phyloP scores from a whole-genome alignment of 1,140 invertebrate genomes.

The Coenobita brevimanus region DNA sequence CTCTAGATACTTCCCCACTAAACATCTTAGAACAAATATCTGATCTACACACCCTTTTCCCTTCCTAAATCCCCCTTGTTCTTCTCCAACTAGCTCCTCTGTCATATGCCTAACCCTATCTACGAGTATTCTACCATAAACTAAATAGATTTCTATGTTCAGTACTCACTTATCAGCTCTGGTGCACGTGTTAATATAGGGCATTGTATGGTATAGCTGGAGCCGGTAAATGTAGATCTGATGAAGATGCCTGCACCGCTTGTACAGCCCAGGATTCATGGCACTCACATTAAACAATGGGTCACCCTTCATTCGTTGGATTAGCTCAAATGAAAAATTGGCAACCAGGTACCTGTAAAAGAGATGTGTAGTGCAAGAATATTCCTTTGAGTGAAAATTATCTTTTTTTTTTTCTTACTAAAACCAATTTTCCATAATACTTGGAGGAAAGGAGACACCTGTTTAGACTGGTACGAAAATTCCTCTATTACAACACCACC shows the following conservation, averaged over 20 bases:
- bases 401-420: too few relatives aligned
- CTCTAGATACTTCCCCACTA: too few relatives aligned
- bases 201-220: slow-evolving; percentile 81
- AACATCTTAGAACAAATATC: too few relatives aligned
- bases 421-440: too few relatives aligned
- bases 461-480: too few relatives aligned
- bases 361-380: too few relatives aligned
- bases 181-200: slow-evolving; percentile 81
- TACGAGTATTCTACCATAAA: neutral
- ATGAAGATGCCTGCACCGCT: slow-evolving; percentile 79
- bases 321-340: slow-evolving; percentile 84
- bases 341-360: slow-evolving; percentile 82
- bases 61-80: too few relatives aligned
- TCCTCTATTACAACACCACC: too few relatives aligned
- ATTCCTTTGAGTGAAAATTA: too few relatives aligned
- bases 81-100: too few relatives aligned
- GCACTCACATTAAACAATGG: slow-evolving; percentile 85
- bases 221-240: slow-evolving; percentile 78
- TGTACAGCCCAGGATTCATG: slow-evolving; percentile 81
- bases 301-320: slow-evolving; percentile 85
- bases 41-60: too few relatives aligned
- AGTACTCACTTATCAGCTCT: slow-evolving; percentile 52
- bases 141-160: neutral
- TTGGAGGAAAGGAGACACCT: slow-evolving; percentile 69
- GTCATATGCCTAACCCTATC: too few relatives aligned